phyloP scores from a whole-genome alignment of 2,888 invertebrate genomes.

The Drosophila atripex region DNA sequence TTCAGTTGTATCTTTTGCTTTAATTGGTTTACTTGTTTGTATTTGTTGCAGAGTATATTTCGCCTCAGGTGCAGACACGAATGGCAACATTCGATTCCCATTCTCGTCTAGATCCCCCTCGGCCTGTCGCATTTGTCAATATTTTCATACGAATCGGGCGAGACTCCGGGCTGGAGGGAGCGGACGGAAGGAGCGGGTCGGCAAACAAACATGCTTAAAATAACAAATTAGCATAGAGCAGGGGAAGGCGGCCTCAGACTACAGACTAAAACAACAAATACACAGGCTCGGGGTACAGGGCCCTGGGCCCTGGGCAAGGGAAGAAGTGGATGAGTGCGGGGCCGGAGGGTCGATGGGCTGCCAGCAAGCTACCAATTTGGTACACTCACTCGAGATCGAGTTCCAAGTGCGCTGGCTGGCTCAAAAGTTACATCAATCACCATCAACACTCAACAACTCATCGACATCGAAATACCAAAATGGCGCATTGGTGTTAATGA shows the following conservation, averaged over 20 bases:
- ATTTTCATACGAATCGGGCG: constrained; percentile 62
- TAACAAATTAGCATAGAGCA: constrained; percentile 78
- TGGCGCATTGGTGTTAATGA: constrained; percentile 75
- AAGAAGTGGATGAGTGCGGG: background rate
- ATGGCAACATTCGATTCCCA: constrained; percentile 23
- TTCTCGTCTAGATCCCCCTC: constrained; percentile 1
- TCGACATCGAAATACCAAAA: constrained; percentile 58
- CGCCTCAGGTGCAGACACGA: constrained; percentile 67
- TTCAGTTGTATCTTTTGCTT: constrained; percentile 71
- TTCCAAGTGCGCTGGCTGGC: constrained; percentile 46
- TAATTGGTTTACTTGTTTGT: constrained; percentile 74
- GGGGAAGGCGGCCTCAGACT: constrained; percentile 27
- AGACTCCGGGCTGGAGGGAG: constrained; percentile 26
- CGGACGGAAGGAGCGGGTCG: constrained; percentile 20
- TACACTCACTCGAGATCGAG: constrained; percentile 55
- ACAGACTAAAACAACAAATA: constrained; percentile 63
- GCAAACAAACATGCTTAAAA: constrained; percentile 79
- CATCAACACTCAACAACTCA: constrained; percentile 45
- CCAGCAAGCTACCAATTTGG: constrained; percentile 58
- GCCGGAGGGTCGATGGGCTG: constrained; percentile 33
- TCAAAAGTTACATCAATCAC: constrained; percentile 66
- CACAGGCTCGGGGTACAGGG: background rate
- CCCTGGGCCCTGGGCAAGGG: constrained; percentile 5
- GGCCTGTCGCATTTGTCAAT: constrained; percentile 58
- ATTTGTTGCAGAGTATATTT: constrained; percentile 45